Percentiles rank a stretch among this genome's conserved stretches.
These are phyloP conservation scores for Netelia fuscicornis DNA, from an alignment of 2,888 invertebrate species.

Conservation along the genomic window DNA sequence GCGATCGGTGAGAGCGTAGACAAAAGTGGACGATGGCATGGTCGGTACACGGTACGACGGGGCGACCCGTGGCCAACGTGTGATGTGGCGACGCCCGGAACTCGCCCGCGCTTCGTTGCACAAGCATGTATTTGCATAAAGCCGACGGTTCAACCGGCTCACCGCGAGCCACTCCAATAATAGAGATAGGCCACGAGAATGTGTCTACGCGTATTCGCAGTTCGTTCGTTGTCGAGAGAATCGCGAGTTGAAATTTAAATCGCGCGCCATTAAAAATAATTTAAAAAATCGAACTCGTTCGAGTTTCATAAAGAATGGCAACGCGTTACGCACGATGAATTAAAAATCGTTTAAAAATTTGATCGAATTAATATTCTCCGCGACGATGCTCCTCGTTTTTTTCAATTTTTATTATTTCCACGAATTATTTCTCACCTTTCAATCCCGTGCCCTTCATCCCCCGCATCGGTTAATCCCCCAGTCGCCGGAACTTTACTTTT, in stretches of 20 bases:
- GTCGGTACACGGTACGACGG: neutral
- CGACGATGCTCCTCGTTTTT: neutral
- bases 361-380: neutral
- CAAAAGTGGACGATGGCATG: constrained; percentile 19
- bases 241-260: neutral
- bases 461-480: constrained; percentile 1
- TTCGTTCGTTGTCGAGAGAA: neutral
- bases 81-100: constrained; percentile 76
- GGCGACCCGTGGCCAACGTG: constrained; percentile 72
- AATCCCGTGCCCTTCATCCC: neutral
- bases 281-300: too few species aligned
- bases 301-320: too few species aligned
- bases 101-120: constrained; percentile 73
- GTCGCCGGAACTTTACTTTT: neutral
- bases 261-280: neutral
- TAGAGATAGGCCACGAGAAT: neutral
- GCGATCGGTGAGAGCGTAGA: constrained; percentile 69
- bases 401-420: neutral
- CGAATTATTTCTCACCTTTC: constrained; percentile 11
- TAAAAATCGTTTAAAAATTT: neutral
- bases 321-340: neutral
- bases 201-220: neutral
- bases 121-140: constrained; percentile 76
- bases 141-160: constrained; percentile 35
- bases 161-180: constrained; percentile 27